Evolutionary conservation across 2,797 vertebrate genomes (phyloP), one percentile per base, ranked within the genome.

Genomic region (Gobio occitaniae): DNA sequence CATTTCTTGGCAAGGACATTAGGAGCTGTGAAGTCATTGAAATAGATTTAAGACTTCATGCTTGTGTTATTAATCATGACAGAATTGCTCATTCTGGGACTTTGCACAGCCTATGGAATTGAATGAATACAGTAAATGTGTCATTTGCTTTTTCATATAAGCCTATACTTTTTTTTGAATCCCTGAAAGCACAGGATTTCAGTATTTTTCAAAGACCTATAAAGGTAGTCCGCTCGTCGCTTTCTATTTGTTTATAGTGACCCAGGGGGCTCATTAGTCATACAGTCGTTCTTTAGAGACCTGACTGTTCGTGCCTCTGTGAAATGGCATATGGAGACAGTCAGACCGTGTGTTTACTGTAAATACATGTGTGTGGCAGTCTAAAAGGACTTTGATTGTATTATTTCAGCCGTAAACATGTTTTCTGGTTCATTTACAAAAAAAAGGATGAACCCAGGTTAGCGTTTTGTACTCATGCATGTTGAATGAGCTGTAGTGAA

Each of bases 41-140:
- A 93, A 91, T 84, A 81, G 90, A 90, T 93, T 91, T 86, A 90
- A 88, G 84, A 88, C 88, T 88, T 90, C 83, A 90, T 88, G 91
- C 87, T 87, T 84, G 79, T 89, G 90, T 91, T 94, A 93, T 93
- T 92, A 91, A 93, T 94, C 89, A 91, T 87, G 90, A 90, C 89
- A 92, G 90, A 88, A 87, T 69, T 71, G 89, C 89, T 88, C 88
- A 83, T 83, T 80, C 71, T 83, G 78, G 87, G 83, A 80, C 82
- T 75, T 44, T 47, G 54, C n/a, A 7, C 82, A 38, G 70, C 56
- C 48, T 81, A 77, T 77, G 71, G 82, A 71, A 56, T 81, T 82
- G 54, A 82, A 81, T 72, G 52, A 66, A 59, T 16, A 56, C 25
- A 41, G 47, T 82, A 82, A 78, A 77, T 50, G 65, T 70, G 59